Conservation (phyloP, 92 coral and sea anemone genomes). For the Muricea muricata region DNA sequence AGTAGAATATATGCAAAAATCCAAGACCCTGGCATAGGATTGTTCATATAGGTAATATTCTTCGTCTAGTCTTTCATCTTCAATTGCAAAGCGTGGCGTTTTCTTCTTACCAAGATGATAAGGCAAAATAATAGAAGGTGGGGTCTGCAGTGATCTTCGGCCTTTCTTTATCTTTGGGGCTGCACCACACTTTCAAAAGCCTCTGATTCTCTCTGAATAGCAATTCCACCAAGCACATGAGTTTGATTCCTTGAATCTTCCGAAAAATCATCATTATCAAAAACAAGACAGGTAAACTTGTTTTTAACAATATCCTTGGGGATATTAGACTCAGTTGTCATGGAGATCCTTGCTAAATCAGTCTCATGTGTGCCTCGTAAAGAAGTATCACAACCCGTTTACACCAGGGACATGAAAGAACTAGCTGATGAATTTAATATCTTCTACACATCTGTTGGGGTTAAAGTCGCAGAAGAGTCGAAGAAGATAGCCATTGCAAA, state of each 20-base stretch:
- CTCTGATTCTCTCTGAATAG: not conserved
- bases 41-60: not conserved
- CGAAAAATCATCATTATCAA: constrained; percentile 14
- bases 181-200: not conserved
- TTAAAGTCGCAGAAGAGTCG: too few species aligned
- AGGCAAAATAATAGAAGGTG: not conserved
- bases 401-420: too few species aligned
- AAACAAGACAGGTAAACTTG: not conserved
- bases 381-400: not conserved
- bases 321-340: not conserved
- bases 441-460: too few species aligned
- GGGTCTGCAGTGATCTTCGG: constrained; percentile 1
- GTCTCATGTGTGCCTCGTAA: constrained; percentile 8
- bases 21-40: not conserved
- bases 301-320: constrained; percentile 2
- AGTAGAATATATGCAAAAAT: constrained; percentile 11
- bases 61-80: not conserved
- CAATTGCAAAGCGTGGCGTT: not conserved
- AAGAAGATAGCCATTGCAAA: too few species aligned
- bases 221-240: constrained; percentile 13
- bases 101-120: constrained; percentile 13
- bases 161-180: not conserved
- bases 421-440: too few species aligned
- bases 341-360: constrained; percentile 2
- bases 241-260: constrained; percentile 20